Conservation (phyloP, 2,797 vertebrate genomes). For the Syndactyla subalaris region DNA sequence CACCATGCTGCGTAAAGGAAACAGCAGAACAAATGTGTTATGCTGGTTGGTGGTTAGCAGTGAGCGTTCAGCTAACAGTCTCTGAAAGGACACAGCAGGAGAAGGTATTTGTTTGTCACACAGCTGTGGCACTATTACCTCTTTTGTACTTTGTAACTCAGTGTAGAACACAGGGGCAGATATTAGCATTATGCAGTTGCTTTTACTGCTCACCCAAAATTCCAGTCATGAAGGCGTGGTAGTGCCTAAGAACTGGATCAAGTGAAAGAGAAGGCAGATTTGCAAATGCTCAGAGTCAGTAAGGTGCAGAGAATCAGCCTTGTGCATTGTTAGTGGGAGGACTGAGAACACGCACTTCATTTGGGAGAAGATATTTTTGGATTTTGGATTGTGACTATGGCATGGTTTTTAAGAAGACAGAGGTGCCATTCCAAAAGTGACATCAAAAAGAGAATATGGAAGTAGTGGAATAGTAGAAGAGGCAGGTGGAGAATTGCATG, state of each 20-base stretch:
- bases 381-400: neutral
- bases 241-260: neutral
- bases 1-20: conserved; percentile 41
- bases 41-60: neutral
- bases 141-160: neutral
- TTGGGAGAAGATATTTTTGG: neutral
- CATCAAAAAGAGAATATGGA: neutral
- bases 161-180: neutral
- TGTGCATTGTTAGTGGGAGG: fast-evolving
- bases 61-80: neutral
- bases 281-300: neutral
- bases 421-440: neutral
- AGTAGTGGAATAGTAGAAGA: neutral
- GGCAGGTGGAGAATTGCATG: neutral
- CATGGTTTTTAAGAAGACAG: neutral
- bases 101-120: neutral
- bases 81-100: neutral
- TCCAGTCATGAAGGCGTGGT: neutral
- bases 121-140: neutral
- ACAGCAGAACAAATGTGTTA: neutral
- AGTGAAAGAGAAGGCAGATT: neutral
- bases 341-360: neutral
- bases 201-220: neutral
- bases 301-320: neutral
- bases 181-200: neutral